These are phyloP conservation scores for Falco berigora DNA, from an alignment of 2,797 vertebrate species.

Conservation along the genomic window DNA sequence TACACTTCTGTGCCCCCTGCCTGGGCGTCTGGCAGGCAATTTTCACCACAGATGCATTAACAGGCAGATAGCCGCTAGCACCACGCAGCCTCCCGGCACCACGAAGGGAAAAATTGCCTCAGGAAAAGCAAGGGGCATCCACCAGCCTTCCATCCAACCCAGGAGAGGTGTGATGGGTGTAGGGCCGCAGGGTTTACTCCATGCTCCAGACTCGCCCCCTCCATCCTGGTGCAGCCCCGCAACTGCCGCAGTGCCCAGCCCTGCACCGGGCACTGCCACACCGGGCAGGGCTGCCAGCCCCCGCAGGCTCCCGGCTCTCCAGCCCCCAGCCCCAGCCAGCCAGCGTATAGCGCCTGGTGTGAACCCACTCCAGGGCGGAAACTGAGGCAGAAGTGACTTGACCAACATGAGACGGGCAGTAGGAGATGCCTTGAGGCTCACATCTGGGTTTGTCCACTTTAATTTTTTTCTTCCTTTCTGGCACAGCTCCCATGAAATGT, in stretches of 20 bases:
- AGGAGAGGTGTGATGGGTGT: not conserved
- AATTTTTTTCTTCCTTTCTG: not conserved
- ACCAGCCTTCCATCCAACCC: not conserved
- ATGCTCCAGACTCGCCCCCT: not conserved
- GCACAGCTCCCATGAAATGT: not conserved
- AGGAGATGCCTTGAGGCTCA: not conserved
- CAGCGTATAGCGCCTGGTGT: not conserved
- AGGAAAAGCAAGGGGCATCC: not conserved
- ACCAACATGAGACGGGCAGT: not conserved
- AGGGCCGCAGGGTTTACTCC: not conserved
- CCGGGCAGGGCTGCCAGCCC: accelerated
- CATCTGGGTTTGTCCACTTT: not conserved
- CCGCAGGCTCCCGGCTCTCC: not conserved
- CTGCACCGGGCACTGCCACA: too few relatives aligned
- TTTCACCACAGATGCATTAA: not conserved
- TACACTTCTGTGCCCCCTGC: not conserved
- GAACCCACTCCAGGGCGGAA: not conserved
- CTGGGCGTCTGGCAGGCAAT: not conserved
- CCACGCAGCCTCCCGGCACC: too few relatives aligned
- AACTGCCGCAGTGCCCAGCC: not conserved
- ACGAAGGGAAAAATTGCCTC: not conserved
- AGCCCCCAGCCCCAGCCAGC: not conserved
- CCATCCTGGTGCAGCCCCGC: accelerated
- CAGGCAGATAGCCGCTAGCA: not conserved
- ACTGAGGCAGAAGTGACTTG: not conserved